Base-by-base conservation (phyloP, 1,140 invertebrate genomes). In the Luehdorfia chinensis region DNA sequence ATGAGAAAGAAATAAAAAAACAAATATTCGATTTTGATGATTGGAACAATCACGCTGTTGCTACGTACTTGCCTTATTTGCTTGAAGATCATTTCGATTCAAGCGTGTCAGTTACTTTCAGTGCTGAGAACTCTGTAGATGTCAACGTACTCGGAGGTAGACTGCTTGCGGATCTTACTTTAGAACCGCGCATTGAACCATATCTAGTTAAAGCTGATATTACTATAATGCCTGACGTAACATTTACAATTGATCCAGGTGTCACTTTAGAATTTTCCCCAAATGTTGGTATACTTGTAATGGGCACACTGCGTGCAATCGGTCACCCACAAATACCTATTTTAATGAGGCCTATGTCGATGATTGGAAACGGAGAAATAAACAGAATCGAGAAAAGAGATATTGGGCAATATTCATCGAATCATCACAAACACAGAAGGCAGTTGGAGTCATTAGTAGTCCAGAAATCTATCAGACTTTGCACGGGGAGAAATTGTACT, bases 21-120 rank as follows among this genome's bases (percentile, higher is more conserved):
- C 90, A 93, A 71, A 98, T 99, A 59, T 99, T 99, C 80, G 98
- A 99, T 87, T 99, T 99, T 88, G 97, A 99, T 80, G 98, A 99
- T 73, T 99, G 98, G 98, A 99, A 99, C 75, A 96, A 97, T 84
- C 97, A 97, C 78, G 97, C 97, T 0, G 91, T 97, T 23, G 97
- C 97, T 0, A 89, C 93, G 11, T 99, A 94, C 79, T 90, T 91
- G 47, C 98, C 97, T 0, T 99, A 93, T 79, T 89, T 98, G 25
- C 89, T 92, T 25, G 92, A 92, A 70, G 91, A 95, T 61, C 88
- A 89, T 33, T 91, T 95, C 59, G 91, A 94, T 52, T 90, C 92
- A 0, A 94, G 93, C 48, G 87, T 94, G n/a, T 96, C 94, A 0
- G 87, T 91, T 0, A 89, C 91, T 0, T 93, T 90, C 63, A 90